A percentile compares a stretch with the other conserved stretches of the same genome.
Conservation (phyloP, 1,140 invertebrate genomes). For the Aphis craccivora region DNA sequence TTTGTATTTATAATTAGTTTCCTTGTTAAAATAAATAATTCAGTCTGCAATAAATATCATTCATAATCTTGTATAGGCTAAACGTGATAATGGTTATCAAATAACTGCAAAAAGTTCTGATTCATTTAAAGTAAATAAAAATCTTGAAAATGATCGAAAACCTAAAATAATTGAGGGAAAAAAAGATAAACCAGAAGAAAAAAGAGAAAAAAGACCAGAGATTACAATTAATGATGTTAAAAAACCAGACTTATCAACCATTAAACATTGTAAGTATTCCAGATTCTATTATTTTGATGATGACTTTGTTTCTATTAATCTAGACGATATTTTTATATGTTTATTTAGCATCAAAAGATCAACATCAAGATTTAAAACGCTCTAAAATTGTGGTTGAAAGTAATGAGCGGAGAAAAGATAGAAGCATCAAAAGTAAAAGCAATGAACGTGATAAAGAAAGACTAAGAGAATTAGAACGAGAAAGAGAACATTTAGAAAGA, state of each 20-base stretch:
- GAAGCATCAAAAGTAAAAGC: constrained; percentile 57
- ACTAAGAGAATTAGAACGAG: constrained; percentile 31
- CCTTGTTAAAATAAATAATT: not conserved
- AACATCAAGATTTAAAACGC: constrained; percentile 45
- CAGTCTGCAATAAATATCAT: not conserved
- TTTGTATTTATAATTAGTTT: constrained; percentile 14
- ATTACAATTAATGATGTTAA: constrained; percentile 53
- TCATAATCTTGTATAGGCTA: constrained; percentile 58
- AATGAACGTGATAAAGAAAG: constrained; percentile 54
- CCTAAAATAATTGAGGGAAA: constrained; percentile 66
- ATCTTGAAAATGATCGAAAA: constrained; percentile 61
- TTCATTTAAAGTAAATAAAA: constrained; percentile 62
- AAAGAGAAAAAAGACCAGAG: constrained; percentile 55
- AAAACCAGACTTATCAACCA: constrained; percentile 24
- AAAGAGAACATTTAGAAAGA: constrained; percentile 45
- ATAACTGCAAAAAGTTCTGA: constrained; percentile 60
- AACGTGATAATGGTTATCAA: constrained; percentile 60
- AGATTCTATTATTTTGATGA: not conserved
- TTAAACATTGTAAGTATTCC: not conserved
- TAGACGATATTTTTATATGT: not conserved
- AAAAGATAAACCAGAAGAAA: constrained; percentile 63
- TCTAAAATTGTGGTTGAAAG: constrained; percentile 46
- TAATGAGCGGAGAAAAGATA: constrained; percentile 29
- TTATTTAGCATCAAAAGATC: constrained; percentile 40
- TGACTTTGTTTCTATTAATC: not conserved